Conservation (phyloP, 2,113 vertebrate species). For the Isichthys henryi region DNA sequence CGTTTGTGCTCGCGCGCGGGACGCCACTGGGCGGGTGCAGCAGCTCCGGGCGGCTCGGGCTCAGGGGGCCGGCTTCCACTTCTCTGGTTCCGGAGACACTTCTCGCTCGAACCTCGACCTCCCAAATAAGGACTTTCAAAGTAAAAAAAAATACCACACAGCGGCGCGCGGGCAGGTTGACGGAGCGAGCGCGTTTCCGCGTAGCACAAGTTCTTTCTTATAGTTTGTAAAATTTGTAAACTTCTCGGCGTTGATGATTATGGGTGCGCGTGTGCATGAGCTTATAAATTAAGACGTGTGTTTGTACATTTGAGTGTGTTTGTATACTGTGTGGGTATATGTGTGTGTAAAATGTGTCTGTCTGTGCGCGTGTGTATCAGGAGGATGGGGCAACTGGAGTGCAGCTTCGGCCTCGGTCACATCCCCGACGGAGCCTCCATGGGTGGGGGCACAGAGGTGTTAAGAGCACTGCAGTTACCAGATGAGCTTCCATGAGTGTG, state of each 20-base stretch:
- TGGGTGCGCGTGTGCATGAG: neutral
- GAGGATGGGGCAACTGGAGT: neutral
- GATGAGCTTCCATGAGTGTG: neutral
- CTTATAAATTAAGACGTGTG: neutral
- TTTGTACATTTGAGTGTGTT: neutral
- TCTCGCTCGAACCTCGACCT: neutral
- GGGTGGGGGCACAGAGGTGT: neutral
- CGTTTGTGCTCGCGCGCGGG: neutral
- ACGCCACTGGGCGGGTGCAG: no score
- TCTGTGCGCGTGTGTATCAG: neutral
- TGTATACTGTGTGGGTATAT: neutral
- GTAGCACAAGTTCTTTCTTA: no score
- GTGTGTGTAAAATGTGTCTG: neutral
- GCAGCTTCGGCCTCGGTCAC: neutral
- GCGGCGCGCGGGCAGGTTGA: no score
- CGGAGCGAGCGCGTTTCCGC: no score
- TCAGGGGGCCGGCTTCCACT: no score
- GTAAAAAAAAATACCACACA: neutral
- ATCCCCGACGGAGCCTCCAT: neutral
- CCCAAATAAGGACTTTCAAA: constrained; percentile 20
- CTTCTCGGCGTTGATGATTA: neutral
- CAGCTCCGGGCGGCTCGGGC: no score
- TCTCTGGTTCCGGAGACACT: neutral
- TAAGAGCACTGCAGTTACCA: neutral
- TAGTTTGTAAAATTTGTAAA: neutral